Conservation (phyloP, 2,113 vertebrate genomes). For the Puffinus mauretanicus region DNA sequence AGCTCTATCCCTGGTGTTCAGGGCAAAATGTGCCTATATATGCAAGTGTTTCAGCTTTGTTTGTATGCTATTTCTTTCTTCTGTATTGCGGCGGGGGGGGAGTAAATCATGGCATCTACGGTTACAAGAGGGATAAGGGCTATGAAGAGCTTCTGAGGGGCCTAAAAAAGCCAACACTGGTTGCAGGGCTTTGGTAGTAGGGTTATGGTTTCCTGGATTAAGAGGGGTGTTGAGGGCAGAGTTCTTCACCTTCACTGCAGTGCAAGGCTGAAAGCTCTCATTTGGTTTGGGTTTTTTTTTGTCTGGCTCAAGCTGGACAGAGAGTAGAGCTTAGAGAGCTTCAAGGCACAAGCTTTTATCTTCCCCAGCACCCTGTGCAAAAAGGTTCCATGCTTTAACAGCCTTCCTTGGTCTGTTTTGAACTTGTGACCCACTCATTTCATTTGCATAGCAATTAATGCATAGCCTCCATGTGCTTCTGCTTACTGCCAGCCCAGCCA, state of each 20-base stretch:
- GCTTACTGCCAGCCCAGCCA: neutral
- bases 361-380: neutral
- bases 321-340: neutral
- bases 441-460: neutral
- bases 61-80: neutral
- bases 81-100: fast-evolving
- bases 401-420: neutral
- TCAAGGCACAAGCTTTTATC: neutral
- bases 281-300: neutral
- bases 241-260: neutral
- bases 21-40: neutral
- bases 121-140: neutral
- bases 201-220: neutral
- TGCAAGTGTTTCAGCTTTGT: neutral
- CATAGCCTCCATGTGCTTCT: neutral
- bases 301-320: neutral
- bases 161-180: neutral
- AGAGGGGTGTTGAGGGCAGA: neutral
- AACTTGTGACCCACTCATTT: neutral
- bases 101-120: no score
- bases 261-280: neutral
- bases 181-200: neutral
- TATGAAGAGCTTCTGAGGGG: neutral
- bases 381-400: neutral
- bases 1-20: neutral